Evolutionary conservation across 2,888 invertebrate genomes (phyloP).

Genomic region (Drosophila nr. perissopoda): DNA sequence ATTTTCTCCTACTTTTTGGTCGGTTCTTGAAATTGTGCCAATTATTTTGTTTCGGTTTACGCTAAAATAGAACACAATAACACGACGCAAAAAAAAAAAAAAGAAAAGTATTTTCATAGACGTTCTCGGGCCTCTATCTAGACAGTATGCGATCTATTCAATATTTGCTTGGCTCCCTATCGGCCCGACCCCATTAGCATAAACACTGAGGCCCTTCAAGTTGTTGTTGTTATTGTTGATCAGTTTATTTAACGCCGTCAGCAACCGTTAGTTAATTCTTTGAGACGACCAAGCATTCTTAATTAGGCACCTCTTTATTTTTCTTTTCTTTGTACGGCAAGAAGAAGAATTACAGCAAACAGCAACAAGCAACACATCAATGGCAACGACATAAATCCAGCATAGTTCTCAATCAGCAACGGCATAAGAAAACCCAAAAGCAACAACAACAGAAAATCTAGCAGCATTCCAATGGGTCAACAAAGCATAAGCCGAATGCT

Average conservation of each 20-base stretch:
- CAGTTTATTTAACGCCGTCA: constrained; percentile 41
- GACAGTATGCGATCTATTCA: constrained; percentile 53
- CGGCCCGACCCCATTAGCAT: constrained; percentile 52
- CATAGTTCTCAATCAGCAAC: constrained; percentile 38
- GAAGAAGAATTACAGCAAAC: constrained; percentile 24
- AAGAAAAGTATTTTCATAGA: not conserved
- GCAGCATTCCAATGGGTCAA: constrained; percentile 50
- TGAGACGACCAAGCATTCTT: constrained; percentile 46
- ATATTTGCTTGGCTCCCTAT: constrained; percentile 15
- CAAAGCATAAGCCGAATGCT: constrained; percentile 66
- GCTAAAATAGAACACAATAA: constrained; percentile 66
- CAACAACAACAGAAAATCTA: constrained; percentile 10
- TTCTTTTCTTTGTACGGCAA: not conserved
- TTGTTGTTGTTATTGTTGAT: constrained; percentile 17
- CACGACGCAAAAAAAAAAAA: constrained; percentile 25
- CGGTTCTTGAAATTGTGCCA: constrained; percentile 68
- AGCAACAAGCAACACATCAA: constrained; percentile 20
- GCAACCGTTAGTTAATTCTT: constrained; percentile 55
- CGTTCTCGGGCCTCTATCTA: not conserved
- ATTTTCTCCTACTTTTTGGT: constrained; percentile 19
- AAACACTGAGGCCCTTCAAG: constrained; percentile 26
- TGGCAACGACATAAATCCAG: constrained; percentile 50
- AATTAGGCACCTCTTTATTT: constrained; percentile 55
- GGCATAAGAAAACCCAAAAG: constrained; percentile 5
- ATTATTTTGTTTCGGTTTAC: constrained; percentile 61